Conservation (phyloP, 2,888 invertebrate species). For the Caenorhabditis sp. region DNA sequence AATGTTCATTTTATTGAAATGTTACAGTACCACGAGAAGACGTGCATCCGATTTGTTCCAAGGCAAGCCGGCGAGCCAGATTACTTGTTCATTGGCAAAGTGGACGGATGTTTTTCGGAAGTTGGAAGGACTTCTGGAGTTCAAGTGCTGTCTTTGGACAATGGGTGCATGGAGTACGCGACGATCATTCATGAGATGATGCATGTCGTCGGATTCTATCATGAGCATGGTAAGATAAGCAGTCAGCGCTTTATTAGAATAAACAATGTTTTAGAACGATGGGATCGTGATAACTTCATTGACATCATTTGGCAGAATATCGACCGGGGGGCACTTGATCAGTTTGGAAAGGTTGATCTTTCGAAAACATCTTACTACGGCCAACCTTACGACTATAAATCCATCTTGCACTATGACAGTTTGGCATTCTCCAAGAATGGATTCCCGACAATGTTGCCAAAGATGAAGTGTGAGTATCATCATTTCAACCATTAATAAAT, state of each 20-base stretch:
- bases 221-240: constrained; percentile 77
- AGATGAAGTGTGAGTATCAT: constrained; percentile 75
- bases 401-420: constrained; percentile 83
- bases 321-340: constrained; percentile 83
- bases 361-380: constrained; percentile 83
- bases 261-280: constrained; percentile 73
- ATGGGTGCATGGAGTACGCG: constrained; percentile 83
- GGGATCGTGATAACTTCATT: constrained; percentile 83
- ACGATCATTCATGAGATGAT: constrained; percentile 83
- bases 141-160: constrained; percentile 82
- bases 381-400: constrained; percentile 83
- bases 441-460: constrained; percentile 82
- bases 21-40: constrained; percentile 82
- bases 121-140: constrained; percentile 83
- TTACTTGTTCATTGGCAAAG: constrained; percentile 82
- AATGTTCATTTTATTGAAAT: constrained; percentile 1
- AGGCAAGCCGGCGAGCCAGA: constrained; percentile 78
- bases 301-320: constrained; percentile 83
- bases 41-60: constrained; percentile 83
- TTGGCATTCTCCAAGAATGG: constrained; percentile 83
- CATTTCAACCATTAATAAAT: constrained; percentile 3
- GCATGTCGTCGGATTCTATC: constrained; percentile 82
- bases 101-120: constrained; percentile 83
- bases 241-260: background rate
- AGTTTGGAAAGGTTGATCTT: constrained; percentile 83